Evolutionary conservation across 1,140 invertebrate species (phyloP).

Genomic region (Zaprionus taronus): DNA sequence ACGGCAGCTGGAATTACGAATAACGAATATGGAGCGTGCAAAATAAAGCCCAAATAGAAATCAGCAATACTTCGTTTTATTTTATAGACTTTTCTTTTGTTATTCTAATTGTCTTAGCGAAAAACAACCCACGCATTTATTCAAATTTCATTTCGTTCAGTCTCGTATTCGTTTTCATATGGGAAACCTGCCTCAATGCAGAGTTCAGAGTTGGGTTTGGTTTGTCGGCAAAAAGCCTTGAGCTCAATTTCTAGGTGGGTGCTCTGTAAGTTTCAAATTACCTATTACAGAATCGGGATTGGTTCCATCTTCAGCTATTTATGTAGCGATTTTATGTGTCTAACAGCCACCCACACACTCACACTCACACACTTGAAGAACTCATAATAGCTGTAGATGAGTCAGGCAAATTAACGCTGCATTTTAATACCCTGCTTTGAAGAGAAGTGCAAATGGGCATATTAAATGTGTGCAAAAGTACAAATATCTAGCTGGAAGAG

Average conservation of each 20-base stretch:
- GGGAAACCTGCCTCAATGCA: slow-evolving; percentile 21
- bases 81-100: slow-evolving; percentile 32
- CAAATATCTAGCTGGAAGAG: no score
- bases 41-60: background rate
- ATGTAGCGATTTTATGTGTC: slow-evolving; percentile 12
- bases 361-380: slow-evolving; percentile 5
- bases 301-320: slow-evolving; percentile 43
- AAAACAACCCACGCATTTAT: slow-evolving; percentile 35
- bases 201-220: slow-evolving; percentile 60
- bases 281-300: slow-evolving; percentile 22
- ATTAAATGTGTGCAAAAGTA: no score
- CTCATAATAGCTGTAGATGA: slow-evolving; percentile 7
- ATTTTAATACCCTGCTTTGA: slow-evolving; percentile 3
- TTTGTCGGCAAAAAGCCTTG: slow-evolving; percentile 46
- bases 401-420: slow-evolving; percentile 29
- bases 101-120: slow-evolving; percentile 31
- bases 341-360: slow-evolving; percentile 17
- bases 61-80: background rate
- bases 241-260: slow-evolving; percentile 23
- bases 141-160: slow-evolving; percentile 10
- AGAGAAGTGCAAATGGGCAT: no score
- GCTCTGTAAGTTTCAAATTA: slow-evolving; percentile 22
- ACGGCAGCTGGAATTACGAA: slow-evolving; percentile 1
- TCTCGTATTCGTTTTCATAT: no score
- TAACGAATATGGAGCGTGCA: no score